Base-by-base conservation (phyloP, 2,113 vertebrate genomes). In the Fulica atra region DNA sequence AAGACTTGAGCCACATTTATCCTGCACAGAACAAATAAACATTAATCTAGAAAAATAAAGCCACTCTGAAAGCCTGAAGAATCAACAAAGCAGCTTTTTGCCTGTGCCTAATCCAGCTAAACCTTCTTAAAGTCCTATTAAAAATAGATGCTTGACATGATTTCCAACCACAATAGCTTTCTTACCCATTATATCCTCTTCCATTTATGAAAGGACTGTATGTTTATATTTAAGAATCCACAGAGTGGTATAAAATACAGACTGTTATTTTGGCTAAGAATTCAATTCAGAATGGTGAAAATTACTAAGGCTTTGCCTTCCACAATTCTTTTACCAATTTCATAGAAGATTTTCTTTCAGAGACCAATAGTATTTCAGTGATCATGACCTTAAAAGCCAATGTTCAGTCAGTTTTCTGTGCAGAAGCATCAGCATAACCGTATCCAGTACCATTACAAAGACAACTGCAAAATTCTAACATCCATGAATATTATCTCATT, bases 41-140 rank as follows among this genome's bases (percentile, higher is more conserved):
- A 71, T 86, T 88, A 94, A 86, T 71, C 68, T 48, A 70, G 63
- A 82, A 90, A 95, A 96, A 89, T 92, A 78, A 95, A 88, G 74
- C 85, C 63, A 89, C 26, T 89, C 79, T 51, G 74, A 91, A 94
- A 94, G 79, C 59, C 68, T 63, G 36, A 82, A 84, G 85, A 96
- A 89, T 91, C 78, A 89, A 87, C 78, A 89, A 94, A 96, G 85
- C 42, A 88, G 91, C 44, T 94, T 95, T 92, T 83, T 89, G 77
- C 77, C 46, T 54, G 38, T 65, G 66, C 68, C 23, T 95, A 95
- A 94, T 93, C 93, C 94, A 88, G 88, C 59, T 95, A 94, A 96
- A 93, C 81, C 68, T 59, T 87, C 89, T 96, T 89, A 80, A 51
- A 90, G 36, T 86, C 76, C 33, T 60, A 86, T 76, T 93, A 29